Evolutionary conservation across 2,888 invertebrate species (phyloP), one percentile per base, ranked within the genome.

Genomic region (Sarcophaga rosellei): DNA sequence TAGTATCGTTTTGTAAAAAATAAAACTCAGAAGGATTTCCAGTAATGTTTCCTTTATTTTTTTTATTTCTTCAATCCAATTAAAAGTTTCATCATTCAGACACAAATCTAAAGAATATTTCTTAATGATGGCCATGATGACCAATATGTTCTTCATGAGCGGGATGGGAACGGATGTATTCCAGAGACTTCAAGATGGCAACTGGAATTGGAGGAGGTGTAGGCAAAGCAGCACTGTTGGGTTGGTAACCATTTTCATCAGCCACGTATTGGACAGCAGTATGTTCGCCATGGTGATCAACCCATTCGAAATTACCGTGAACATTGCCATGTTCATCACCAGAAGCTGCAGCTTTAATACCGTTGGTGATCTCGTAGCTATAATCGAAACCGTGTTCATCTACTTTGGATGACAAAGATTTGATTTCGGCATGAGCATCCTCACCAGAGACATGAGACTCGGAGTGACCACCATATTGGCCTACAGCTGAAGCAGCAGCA

Each of bases 121-220:
- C 35, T 35, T 35, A 61, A 61, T 61, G 10, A 20, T 4, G n/a
- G 11, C 25, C 11, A 69, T 59, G 47, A 53, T 53, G 17, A 17
- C 3, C 53, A 17, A 4, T 4, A 8, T 73, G 17, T 25, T 85
- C 61, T 20, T 84, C 65, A 20, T 82, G 23, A 1, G 23, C 4
- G 59, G 92, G 90, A 88, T 94, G 94, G 62, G 92, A 90, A 88
- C 91, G 93, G 89, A 91, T 94, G 93, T 93, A 95, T 89, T 94
- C 94, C 35, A 95, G 89, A 53, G 90, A 69, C 63, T 88, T 88
- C 20, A 89, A 45, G 76, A 90, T 90, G 35, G 82, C 87, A 3
- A 65, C 88, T 65, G 90, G 90, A 11, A 88, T 81, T 86, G 90
- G 90, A 74, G 88, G 90, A 45, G 89, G 77, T 8, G 88, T 88